Evolutionary conservation across 2,888 invertebrate species (phyloP).

Genomic region (Eugnorisma glareosa): DNA sequence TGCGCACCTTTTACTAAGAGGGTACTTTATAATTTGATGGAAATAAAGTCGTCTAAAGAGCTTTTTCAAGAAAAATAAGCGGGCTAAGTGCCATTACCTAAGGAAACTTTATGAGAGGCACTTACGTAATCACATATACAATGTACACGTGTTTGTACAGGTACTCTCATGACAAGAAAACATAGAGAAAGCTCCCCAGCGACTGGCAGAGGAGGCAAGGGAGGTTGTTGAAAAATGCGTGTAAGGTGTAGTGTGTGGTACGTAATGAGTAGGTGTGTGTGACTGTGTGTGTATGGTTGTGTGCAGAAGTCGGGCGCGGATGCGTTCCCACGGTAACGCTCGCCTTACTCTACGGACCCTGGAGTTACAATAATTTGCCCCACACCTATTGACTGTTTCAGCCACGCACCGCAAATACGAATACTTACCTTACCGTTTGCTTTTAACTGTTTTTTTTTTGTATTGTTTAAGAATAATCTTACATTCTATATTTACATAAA

Average conservation of each 20-base stretch:
- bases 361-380: slow-evolving; percentile 81
- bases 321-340: slow-evolving; percentile 85
- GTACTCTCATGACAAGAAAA: slow-evolving; percentile 64
- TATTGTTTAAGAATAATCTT: slow-evolving; percentile 1
- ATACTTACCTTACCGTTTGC: slow-evolving; percentile 30
- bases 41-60: slow-evolving; percentile 34
- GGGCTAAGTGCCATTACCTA: slow-evolving; percentile 33
- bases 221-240: slow-evolving; percentile 76
- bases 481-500: neutral
- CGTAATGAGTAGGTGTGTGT: slow-evolving; percentile 64
- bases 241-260: slow-evolving; percentile 65
- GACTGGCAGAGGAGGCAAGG: slow-evolving; percentile 68
- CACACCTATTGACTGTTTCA: slow-evolving; percentile 76
- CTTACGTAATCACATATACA: slow-evolving; percentile 40
- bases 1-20: slow-evolving; percentile 63
- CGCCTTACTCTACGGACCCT: slow-evolving; percentile 73
- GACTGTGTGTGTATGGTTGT: slow-evolving; percentile 56
- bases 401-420: slow-evolving; percentile 45
- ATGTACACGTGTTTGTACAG: slow-evolving; percentile 36
- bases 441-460: slow-evolving; percentile 34
- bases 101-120: slow-evolving; percentile 35
- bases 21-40: slow-evolving; percentile 54
- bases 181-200: slow-evolving; percentile 70
- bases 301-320: slow-evolving; percentile 73
- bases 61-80: slow-evolving; percentile 26